A percentile compares a stretch with the other conserved stretches of the same genome.
These are phyloP conservation scores for Psylliodes chrysocephalus DNA, from an alignment of 2,888 invertebrate species.

Conservation along the genomic window DNA sequence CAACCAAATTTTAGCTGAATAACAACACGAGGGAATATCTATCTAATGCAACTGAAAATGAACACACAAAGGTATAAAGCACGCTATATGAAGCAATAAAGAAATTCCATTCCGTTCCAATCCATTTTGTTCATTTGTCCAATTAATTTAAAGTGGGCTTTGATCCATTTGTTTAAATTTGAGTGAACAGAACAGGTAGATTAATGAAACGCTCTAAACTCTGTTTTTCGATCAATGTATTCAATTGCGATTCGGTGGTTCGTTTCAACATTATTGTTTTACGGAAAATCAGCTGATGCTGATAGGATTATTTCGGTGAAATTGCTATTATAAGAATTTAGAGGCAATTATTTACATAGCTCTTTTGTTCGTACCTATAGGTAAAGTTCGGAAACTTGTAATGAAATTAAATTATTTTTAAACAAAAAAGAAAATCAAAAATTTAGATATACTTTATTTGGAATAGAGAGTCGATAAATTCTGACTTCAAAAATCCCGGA, in stretches of 20 bases:
- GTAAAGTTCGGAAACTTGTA: too few species aligned
- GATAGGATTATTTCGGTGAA: neutral
- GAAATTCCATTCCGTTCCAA: constrained; percentile 49
- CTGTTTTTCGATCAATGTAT: constrained; percentile 9
- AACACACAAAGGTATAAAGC: constrained; percentile 22
- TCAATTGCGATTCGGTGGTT: constrained; percentile 1
- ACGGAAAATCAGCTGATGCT: neutral
- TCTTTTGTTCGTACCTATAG: too few species aligned
- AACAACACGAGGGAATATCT: constrained; percentile 23
- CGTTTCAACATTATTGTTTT: neutral
- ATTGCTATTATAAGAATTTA: too few species aligned
- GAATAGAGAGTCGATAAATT: too few species aligned
- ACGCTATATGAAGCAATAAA: constrained; percentile 32
- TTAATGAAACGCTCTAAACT: constrained; percentile 34
- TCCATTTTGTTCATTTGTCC: constrained; percentile 49
- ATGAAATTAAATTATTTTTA: too few species aligned
- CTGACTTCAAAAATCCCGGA: too few species aligned
- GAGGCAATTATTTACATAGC: too few species aligned
- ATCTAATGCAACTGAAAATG: constrained; percentile 22
- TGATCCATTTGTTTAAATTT: constrained; percentile 43
- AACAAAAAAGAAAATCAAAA: too few species aligned
- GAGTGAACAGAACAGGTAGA: constrained; percentile 43
- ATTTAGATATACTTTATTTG: too few species aligned
- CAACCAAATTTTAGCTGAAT: constrained; percentile 13
- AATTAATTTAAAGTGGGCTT: constrained; percentile 47